Base-by-base conservation (phyloP, 2,888 invertebrate genomes). In the Metalampra italica region DNA sequence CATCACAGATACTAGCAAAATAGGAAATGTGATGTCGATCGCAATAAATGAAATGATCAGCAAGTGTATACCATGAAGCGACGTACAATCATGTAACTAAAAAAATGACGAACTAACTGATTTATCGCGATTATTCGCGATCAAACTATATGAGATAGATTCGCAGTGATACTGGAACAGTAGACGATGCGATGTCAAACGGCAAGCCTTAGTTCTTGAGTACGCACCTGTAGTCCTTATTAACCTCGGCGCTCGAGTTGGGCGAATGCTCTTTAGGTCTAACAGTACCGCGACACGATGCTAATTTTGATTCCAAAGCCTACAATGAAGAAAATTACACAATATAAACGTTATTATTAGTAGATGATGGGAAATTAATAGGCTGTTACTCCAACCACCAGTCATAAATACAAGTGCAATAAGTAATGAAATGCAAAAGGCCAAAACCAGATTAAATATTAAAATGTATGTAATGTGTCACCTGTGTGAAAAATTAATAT, bases 281-380 rank as follows among this genome's bases (percentile, higher is more conserved):
- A 86, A 89, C 85, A 51, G 90, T 80, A 84, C 88, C 88, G 65
- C 92, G 90, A 90, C 92, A 92, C 72, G 92, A 92, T 62, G 92
- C 92, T 83, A 93, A 90, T 78, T 93, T 93, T 75, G 92, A 91
- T 90, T 93, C 93, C 90, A 93, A 90, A 71, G 92, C 92, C 93
- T 93, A 90, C 76, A 90, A 90, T 82, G 83, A 84, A 84, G 82
- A 88, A 86, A 86, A 88, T 75, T 82, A 77, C 79, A 82, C 69
- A 72, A 78, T 73, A 86, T 88, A 87, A 84, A 82, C 78, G 82
- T 80, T 80, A 75, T 75, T 80, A 87, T 87, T 89, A 88, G 84
- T 86, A 81, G 55, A 71, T 73, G 82, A 73, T 50, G 54, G 69
- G 61, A 66, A 68, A 60, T 55, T 53, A 50, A 64, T 68, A 64